phyloP scores from a whole-genome alignment of 2,113 vertebrate genomes.

The Bagarius yarrelli region DNA sequence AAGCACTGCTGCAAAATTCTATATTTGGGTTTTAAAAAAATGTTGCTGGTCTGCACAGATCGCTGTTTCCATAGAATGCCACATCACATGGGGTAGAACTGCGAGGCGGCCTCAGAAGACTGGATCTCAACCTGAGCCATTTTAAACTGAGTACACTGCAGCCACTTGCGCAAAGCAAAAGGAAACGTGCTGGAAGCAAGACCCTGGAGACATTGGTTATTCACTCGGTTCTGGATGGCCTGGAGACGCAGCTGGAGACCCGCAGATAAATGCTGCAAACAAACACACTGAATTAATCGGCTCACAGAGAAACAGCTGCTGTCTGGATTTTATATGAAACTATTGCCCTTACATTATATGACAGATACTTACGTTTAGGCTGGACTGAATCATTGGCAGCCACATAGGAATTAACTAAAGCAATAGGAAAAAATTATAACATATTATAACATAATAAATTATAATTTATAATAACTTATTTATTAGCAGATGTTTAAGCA shows the following conservation, averaged over 20 bases:
- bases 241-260: slow-evolving; percentile 95
- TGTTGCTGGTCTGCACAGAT: slow-evolving; percentile 4
- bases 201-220: slow-evolving; percentile 88
- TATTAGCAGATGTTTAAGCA: neutral
- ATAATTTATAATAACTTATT: neutral
- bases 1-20: slow-evolving; percentile 30
- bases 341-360: neutral
- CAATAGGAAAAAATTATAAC: slow-evolving; percentile 39
- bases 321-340: neutral
- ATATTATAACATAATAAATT: neutral
- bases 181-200: slow-evolving; percentile 76
- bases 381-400: slow-evolving; percentile 98
- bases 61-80: neutral
- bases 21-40: slow-evolving; percentile 14
- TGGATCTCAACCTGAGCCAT: slow-evolving; percentile 99
- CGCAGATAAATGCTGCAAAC: slow-evolving; percentile 88
- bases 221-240: slow-evolving; percentile 95
- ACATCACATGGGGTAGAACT: slow-evolving; percentile 96
- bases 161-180: slow-evolving; percentile 90
- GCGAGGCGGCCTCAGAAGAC: slow-evolving; percentile 95
- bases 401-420: slow-evolving; percentile 96
- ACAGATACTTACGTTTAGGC: slow-evolving; percentile 83
- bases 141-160: slow-evolving; percentile 96
- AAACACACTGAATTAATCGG: slow-evolving; percentile 13
- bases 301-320: neutral